phyloP scores from a whole-genome alignment of 2,113 vertebrate species.

The Butorides virescens region DNA sequence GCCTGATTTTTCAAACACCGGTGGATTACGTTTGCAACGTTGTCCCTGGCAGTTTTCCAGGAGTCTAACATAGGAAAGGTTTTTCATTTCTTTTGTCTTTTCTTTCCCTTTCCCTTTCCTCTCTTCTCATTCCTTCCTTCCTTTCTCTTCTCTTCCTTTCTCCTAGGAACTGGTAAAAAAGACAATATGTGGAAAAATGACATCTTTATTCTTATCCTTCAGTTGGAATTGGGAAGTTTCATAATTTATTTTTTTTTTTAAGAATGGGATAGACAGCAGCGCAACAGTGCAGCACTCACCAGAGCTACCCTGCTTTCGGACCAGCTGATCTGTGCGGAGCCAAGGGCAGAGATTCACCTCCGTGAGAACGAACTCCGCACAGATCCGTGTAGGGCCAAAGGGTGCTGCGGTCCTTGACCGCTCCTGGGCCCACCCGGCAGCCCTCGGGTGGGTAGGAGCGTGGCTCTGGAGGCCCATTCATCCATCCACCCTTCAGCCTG shows the following conservation, averaged over 20 bases:
- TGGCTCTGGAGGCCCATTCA: background rate
- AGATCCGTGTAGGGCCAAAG: background rate
- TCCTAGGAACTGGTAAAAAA: background rate
- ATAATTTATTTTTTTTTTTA: background rate
- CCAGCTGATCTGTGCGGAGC: rapidly evolving
- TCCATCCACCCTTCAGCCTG: background rate
- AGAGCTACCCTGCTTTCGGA: background rate
- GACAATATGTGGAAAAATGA: background rate
- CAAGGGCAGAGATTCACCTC: background rate
- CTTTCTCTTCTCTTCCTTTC: background rate
- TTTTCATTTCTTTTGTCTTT: background rate
- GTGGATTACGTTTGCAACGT: background rate
- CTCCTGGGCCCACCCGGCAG: background rate
- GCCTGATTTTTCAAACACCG: background rate
- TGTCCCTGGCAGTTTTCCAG: background rate
- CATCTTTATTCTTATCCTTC: background rate
- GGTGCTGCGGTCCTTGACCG: rapidly evolving
- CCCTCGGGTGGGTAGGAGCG: background rate
- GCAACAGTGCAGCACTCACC: too few species aligned
- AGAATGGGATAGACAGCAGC: rapidly evolving
- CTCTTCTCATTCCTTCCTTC: background rate
- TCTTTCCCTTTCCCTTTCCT: background rate
- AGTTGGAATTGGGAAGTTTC: background rate
- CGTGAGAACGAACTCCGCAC: rapidly evolving
- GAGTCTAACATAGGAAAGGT: background rate